Conservation (phyloP, 2,888 invertebrate species). For the Perithous albicinctus region DNA sequence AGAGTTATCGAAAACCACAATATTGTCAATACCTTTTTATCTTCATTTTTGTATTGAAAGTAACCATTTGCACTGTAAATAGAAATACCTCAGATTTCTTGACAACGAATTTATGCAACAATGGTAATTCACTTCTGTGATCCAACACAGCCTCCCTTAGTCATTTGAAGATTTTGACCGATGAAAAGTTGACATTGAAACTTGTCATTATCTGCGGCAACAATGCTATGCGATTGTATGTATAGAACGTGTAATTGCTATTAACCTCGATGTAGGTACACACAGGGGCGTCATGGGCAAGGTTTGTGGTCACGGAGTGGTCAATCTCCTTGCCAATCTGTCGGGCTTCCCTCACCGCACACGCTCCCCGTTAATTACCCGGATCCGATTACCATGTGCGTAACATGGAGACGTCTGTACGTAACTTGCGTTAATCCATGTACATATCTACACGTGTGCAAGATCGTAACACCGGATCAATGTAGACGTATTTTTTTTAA, state of each 20-base stretch:
- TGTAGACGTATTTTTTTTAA: constrained; percentile 2
- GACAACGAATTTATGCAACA: not conserved
- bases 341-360: constrained; percentile 62
- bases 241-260: constrained; percentile 64
- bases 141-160: not conserved
- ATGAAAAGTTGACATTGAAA: not conserved
- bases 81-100: too few relatives aligned
- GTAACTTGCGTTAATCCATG: constrained; percentile 71
- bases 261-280: constrained; percentile 60
- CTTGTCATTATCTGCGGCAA: constrained; percentile 2
- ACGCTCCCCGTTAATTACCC: constrained; percentile 72
- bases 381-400: constrained; percentile 73
- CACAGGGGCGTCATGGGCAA: constrained; percentile 54
- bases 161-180: not conserved
- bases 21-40: too few relatives aligned
- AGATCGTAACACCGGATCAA: constrained; percentile 40
- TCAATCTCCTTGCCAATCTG: constrained; percentile 69
- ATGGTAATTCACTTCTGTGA: not conserved
- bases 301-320: constrained; percentile 64
- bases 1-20: too few relatives aligned
- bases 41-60: too few relatives aligned
- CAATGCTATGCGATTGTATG: constrained; percentile 57
- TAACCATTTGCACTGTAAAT: too few relatives aligned
- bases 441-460: constrained; percentile 59
- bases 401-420: constrained; percentile 64